A percentile compares a stretch with the other conserved stretches of the same genome.
Conservation (phyloP, 2,888 invertebrate species). For the Axea sp. region DNA sequence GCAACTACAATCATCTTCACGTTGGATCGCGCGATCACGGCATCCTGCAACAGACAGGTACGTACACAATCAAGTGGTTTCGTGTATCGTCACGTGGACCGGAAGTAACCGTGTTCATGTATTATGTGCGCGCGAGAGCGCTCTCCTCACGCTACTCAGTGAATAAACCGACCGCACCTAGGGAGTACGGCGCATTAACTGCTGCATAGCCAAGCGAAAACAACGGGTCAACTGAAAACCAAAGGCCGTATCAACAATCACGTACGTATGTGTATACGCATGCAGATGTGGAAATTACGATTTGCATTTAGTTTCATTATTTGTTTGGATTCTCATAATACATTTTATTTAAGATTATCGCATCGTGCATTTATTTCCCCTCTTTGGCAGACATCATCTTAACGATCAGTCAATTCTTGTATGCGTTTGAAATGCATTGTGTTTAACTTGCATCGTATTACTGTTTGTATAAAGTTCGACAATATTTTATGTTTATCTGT, state of each 20-base stretch:
- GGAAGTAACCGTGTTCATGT: conserved; percentile 51
- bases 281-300: conserved; percentile 40
- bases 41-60: conserved; percentile 41
- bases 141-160: conserved; percentile 65
- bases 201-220: conserved; percentile 76
- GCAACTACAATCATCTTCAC: conserved; percentile 78
- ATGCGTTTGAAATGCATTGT: too few relatives aligned
- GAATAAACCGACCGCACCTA: conserved; percentile 76
- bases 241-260: conserved; percentile 72
- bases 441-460: too few relatives aligned
- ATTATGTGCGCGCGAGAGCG: conserved; percentile 22
- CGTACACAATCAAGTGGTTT: conserved; percentile 19
- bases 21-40: conserved; percentile 69
- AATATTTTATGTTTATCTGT: too few relatives aligned
- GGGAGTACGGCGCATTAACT: conserved; percentile 71
- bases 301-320: conserved; percentile 33
- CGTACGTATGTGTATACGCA: conserved; percentile 43
- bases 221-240: conserved; percentile 72
- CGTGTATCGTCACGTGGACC: conserved; percentile 52
- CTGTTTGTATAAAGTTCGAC: too few relatives aligned
- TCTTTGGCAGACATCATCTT: too few relatives aligned
- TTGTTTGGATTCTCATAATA: conserved; percentile 44
- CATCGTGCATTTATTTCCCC: conserved; percentile 14
- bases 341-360: conserved; percentile 20
- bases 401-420: too few relatives aligned